Percentiles rank a stretch among this genome's conserved stretches.
Evolutionary conservation across 1,140 invertebrate genomes (phyloP).

Genomic region (Helicoverpa zea): DNA sequence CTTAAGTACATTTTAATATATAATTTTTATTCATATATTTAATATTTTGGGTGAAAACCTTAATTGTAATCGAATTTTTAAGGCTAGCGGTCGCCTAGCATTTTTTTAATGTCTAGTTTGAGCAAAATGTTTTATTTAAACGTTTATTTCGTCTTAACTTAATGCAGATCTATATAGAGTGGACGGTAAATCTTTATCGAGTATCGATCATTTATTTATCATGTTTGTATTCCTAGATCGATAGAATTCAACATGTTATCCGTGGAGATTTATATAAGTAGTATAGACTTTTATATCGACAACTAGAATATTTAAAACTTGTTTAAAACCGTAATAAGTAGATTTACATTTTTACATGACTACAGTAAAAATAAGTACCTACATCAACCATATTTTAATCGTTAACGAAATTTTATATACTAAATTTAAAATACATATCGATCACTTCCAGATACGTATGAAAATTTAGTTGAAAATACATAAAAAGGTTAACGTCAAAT

Average conservation of each 20-base stretch:
- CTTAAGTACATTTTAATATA: constrained; percentile 48
- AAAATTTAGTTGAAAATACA: constrained; percentile 56
- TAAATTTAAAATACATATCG: constrained; percentile 60
- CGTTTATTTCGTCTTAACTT: neutral
- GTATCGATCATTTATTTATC: neutral
- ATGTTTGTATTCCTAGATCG: neutral
- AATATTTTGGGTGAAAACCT: constrained; percentile 33
- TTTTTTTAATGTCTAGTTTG: constrained; percentile 36
- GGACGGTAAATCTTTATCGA: neutral
- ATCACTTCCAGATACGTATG: constrained; percentile 53
- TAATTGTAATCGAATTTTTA: neutral
- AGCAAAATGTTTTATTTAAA: constrained; percentile 29
- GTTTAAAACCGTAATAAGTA: constrained; percentile 52
- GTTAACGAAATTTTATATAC: constrained; percentile 46
- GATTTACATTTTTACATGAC: constrained; percentile 63
- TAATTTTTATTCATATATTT: neutral
- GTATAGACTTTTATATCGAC: constrained; percentile 42
- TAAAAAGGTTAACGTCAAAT: constrained; percentile 41
- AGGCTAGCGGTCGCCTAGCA: neutral
- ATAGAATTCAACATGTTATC: constrained; percentile 13
- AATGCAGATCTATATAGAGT: neutral
- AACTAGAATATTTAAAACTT: constrained; percentile 44
- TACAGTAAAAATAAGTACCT: constrained; percentile 59
- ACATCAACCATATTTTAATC: constrained; percentile 42
- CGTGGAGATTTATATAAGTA: constrained; percentile 45